Base-by-base conservation (phyloP, 2,888 invertebrate genomes). In the Uloborus plumipes region DNA sequence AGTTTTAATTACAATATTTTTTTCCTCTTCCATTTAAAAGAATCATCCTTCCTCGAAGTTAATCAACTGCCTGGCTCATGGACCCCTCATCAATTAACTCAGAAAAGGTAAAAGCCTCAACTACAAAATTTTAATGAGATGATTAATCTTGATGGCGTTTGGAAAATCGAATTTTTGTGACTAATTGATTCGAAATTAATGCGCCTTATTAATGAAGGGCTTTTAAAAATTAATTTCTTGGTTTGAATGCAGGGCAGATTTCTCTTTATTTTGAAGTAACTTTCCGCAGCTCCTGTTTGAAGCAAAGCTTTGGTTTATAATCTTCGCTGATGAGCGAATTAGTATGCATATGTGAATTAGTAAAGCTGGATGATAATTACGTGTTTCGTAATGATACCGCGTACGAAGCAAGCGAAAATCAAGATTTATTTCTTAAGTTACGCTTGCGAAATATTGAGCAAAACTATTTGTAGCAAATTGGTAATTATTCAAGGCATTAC, bases 121-220 rank as follows among this genome's bases (percentile, higher is more conserved):
- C 70, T 69, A 77, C 77, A 77, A 77, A 77, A 77, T 77, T 77
- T 77, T 77, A 77, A 77, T 77, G 77, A 77, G 70, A 77, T 77
- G 77, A 77, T 77, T 77, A 77, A 77, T 77, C 77, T 70, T 70
- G 77, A 77, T 77, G 70, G 70, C 61, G 77, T 70, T 47, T 64
- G 39, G 77, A 65, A 70, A 77, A 77, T 77, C 77, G 77, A 77
- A 77, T 77, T 77, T 77, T 77, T 77, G 77, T 77, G 77, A 77
- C 77, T 77, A 77, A 77, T 77, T 77, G 77, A 77, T 77, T 77
- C 77, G 77, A 77, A 77, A 77, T 70, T 77, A 77, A 77, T 77
- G 77, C 77, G 51, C 61, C 77, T 77, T 77, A 77, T 77, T 77
- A 77, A 70, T 70, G 70, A 71, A 77, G 70, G 66, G 70, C 70